These are phyloP conservation scores for Drosophila mettleri DNA, from an alignment of 2,888 invertebrate species.

Conservation along the genomic window DNA sequence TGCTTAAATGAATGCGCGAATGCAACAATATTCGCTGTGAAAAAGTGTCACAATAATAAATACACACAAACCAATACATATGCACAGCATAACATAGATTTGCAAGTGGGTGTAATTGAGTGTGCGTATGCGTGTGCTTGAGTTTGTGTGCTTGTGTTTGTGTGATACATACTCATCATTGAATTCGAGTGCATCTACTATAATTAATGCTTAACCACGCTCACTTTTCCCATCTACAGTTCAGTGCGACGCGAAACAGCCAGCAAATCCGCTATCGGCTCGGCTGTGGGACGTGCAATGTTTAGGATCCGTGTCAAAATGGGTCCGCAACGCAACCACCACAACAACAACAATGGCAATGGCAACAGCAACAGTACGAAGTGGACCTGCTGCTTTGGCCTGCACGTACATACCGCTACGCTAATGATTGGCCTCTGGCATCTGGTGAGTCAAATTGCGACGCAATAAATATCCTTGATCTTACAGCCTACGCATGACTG, in stretches of 20 bases:
- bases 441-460: conserved; percentile 87
- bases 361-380: conserved; percentile 85
- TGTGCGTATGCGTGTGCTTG: neutral
- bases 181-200: conserved; percentile 29
- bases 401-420: conserved; percentile 93
- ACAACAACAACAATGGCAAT: conserved; percentile 41
- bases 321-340: conserved; percentile 86
- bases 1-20: conserved; percentile 1
- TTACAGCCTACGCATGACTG: conserved; percentile 7
- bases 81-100: conserved; percentile 8
- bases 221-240: conserved; percentile 26
- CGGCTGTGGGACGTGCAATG: conserved; percentile 76
- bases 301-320: conserved; percentile 85
- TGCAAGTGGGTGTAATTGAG: conserved; percentile 11
- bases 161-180: conserved; percentile 11
- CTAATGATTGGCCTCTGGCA: conserved; percentile 94
- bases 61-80: conserved; percentile 19
- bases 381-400: conserved; percentile 92
- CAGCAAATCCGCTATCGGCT: conserved; percentile 14
- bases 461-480: conserved; percentile 27
- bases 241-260: conserved; percentile 22
- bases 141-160: conserved; percentile 1
- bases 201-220: conserved; percentile 36
- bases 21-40: conserved; percentile 15
- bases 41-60: conserved; percentile 50